A percentile compares a stretch with the other conserved stretches of the same genome.
These are phyloP conservation scores for Chroicocephalus ridibundus DNA, from an alignment of 2,113 vertebrate genomes.

Conservation along the genomic window DNA sequence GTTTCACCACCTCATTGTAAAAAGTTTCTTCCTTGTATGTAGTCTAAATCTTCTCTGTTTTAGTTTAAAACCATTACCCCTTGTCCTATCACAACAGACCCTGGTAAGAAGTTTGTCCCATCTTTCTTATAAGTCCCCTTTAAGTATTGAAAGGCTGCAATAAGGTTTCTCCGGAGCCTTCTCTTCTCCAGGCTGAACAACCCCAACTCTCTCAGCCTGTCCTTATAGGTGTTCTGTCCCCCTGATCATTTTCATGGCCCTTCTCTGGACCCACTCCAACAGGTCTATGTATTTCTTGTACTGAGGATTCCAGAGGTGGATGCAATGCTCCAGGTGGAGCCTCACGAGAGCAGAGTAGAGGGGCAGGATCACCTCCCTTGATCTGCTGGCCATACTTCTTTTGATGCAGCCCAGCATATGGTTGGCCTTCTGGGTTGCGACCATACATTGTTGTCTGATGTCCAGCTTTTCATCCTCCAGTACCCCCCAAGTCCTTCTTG, in stretches of 20 bases:
- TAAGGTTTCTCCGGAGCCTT: background rate
- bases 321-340: background rate
- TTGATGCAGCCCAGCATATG: background rate
- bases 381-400: background rate
- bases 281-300: background rate
- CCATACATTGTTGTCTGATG: background rate
- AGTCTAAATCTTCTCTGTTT: background rate
- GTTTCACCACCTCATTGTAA: background rate
- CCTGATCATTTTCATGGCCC: background rate
- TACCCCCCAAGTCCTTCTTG: no score
- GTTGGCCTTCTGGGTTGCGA: background rate
- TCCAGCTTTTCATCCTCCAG: no score
- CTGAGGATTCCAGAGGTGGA: background rate
- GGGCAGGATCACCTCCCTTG: background rate
- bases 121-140: background rate
- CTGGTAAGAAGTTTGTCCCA: background rate
- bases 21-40: background rate
- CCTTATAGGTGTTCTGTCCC: background rate
- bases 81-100: background rate
- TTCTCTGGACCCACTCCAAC: background rate
- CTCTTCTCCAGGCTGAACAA: background rate
- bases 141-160: background rate
- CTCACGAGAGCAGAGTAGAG: background rate
- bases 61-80: background rate
- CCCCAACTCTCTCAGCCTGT: background rate